These are phyloP conservation scores for Zosterops japonicus DNA, from an alignment of 2,113 vertebrate species.

Conservation along the genomic window DNA sequence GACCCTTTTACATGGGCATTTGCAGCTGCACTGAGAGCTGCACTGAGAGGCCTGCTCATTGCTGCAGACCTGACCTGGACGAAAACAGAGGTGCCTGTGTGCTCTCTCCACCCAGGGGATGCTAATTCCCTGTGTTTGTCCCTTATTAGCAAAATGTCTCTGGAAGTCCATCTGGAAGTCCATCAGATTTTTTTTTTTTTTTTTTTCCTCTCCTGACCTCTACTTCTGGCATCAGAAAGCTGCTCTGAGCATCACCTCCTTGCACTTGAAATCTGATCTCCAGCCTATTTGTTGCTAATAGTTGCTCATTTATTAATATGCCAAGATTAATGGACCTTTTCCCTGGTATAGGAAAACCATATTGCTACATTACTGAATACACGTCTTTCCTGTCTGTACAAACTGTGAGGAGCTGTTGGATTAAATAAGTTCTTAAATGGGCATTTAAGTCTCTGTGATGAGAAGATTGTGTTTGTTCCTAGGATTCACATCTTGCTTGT, in stretches of 20 bases:
- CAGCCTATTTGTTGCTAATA: not conserved
- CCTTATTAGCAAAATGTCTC: not conserved
- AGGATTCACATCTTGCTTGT: not conserved
- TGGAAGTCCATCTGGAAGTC: not conserved
- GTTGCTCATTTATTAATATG: conserved; percentile 1
- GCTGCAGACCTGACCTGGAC: not conserved
- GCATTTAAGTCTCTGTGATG: not conserved
- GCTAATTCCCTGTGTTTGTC: not conserved
- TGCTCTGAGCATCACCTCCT: not conserved
- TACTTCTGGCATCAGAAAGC: not conserved
- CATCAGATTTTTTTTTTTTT: not conserved
- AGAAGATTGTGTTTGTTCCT: not conserved
- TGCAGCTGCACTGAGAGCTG: not conserved
- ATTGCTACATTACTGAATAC: not conserved
- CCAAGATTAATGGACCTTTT: conserved; percentile 23
- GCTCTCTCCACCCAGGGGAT: not conserved
- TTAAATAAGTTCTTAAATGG: not conserved
- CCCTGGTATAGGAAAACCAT: not conserved
- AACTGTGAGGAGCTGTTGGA: not conserved
- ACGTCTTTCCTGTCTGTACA: not conserved
- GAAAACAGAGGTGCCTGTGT: fast-evolving
- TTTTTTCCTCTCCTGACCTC: not conserved
- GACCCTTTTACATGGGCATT: not conserved
- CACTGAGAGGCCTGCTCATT: not conserved
- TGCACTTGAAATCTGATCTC: not conserved